Conservation (phyloP, 2,113 vertebrate species). For the Dromiciops gliroides region DNA sequence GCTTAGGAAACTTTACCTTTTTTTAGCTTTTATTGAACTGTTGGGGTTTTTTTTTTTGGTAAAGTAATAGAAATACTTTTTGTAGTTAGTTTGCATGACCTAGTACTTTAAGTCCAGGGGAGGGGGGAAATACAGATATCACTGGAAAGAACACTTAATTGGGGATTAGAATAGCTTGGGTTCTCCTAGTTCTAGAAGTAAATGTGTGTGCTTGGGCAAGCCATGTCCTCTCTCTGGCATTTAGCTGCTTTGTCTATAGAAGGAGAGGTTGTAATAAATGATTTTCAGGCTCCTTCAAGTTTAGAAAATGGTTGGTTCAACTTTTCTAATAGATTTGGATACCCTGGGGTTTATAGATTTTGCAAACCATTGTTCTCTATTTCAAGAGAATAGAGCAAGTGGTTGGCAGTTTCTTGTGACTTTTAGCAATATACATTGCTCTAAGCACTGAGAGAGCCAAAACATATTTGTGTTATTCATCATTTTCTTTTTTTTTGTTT, state of each 20-base stretch:
- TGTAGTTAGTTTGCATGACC: background rate
- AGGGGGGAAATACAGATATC: background rate
- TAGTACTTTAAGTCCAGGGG: background rate
- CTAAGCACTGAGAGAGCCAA: background rate
- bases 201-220: background rate
- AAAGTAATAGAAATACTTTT: background rate
- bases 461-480: background rate
- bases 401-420: background rate
- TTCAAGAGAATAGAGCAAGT: background rate
- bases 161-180: background rate
- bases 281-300: background rate
- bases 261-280: background rate
- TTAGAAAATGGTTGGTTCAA: background rate
- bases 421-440: background rate
- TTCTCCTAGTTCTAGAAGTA: background rate
- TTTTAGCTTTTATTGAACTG: background rate
- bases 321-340: background rate
- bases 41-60: background rate
- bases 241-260: background rate
- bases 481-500: no score
- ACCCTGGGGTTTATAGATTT: background rate
- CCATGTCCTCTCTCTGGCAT: no score
- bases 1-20: background rate
- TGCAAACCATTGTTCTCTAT: background rate
- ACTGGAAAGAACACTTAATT: background rate